Evolutionary conservation across 2,113 vertebrate genomes (phyloP), one percentile per base, ranked within the genome.

Genomic region (Barnardius zonarius): DNA sequence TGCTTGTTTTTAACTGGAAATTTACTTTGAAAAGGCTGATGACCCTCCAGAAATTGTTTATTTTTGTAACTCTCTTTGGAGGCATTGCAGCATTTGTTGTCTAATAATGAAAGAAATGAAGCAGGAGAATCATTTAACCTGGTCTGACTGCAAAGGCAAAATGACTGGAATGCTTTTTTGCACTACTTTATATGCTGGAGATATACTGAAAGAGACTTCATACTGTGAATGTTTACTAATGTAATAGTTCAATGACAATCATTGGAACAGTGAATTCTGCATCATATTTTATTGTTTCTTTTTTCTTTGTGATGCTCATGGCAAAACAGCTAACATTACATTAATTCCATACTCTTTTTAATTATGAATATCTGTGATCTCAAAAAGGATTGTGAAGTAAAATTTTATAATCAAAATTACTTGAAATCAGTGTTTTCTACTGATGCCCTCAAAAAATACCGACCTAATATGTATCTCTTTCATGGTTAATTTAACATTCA

Each of bases 161-260:
- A 93, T 95, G 96, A 98, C 97, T 98, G 97, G 97, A 98, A 95
- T 96, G 97, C 97, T 98, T 98, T 96, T 98, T 98, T 98, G 98
- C 98, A 98, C 98, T 98, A 98, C 93, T 98, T 98, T 97, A 95
- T 97, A 98, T 98, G 96, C 97, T 98, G 98, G 98, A 98, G 97
- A 97, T 94, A 79, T 96, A 97, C 31, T 91, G 98, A 98, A 97
- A 98, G 97, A 98, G 97, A 98, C 98, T 98, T 98, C 97, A 97
- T 98, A 98, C 98, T 98, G 98, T 98, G 98, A 98, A 98, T 98
- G 98, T 98, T 98, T 98, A 97, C 97, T 97, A 96, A 97, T 97
- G 97, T 98, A 97, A 96, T 96, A 96, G 96, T 98, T 98, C 97
- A 98, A 97, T 97, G 98, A 98, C 98, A 98, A 98, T 98, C 98